Evolutionary conservation across 1,140 invertebrate species (phyloP).

Genomic region (Drosophila nebulosa): DNA sequence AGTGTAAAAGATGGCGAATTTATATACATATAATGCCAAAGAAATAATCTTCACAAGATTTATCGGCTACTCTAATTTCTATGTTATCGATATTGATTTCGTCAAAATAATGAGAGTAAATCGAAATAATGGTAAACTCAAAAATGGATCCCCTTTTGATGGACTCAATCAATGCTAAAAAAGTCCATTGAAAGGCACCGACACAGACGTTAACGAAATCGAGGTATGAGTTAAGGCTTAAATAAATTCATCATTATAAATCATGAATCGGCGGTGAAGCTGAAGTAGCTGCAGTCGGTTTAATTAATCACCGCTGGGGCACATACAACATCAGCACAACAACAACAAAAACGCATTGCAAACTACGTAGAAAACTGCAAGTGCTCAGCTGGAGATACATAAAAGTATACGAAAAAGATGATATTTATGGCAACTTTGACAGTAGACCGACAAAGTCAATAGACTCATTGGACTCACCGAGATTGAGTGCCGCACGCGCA

Average conservation of each 20-base stretch:
- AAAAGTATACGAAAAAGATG: constrained; percentile 71
- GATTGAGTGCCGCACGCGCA: constrained; percentile 72
- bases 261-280: constrained; percentile 51
- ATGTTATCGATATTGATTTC: too few species aligned
- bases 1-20: too few species aligned
- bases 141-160: neutral
- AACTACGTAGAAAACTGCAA: constrained; percentile 32
- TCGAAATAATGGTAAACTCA: neutral
- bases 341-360: constrained; percentile 29
- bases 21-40: too few species aligned
- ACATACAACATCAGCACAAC: constrained; percentile 40
- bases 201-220: constrained; percentile 47
- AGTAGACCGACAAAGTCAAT: constrained; percentile 65
- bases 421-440: constrained; percentile 81
- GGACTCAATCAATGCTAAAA: constrained; percentile 38
- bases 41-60: too few species aligned
- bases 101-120: neutral
- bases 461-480: constrained; percentile 63
- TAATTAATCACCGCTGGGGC: constrained; percentile 69
- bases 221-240: constrained; percentile 53
- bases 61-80: too few species aligned
- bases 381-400: constrained; percentile 63
- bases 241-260: constrained; percentile 80
- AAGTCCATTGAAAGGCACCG: constrained; percentile 51
- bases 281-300: constrained; percentile 44